These are phyloP conservation scores for Polydrusus pterygomalis DNA, from an alignment of 2,888 invertebrate genomes.

Conservation along the genomic window DNA sequence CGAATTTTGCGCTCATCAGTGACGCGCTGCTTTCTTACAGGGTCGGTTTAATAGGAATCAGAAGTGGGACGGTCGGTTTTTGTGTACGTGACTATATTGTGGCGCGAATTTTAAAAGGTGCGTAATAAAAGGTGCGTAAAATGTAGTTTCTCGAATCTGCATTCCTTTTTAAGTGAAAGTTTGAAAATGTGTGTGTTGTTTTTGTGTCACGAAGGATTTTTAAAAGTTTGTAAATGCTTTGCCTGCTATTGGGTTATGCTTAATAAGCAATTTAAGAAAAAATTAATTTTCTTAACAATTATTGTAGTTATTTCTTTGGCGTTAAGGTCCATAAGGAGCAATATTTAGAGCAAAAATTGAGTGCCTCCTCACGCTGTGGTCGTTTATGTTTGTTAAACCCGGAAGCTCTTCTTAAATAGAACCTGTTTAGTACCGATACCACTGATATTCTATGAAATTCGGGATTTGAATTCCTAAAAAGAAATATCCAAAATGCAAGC, in stretches of 20 bases:
- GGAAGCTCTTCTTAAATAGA: too few relatives aligned
- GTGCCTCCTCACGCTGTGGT: too few relatives aligned
- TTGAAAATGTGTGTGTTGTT: conserved; percentile 1
- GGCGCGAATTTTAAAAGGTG: conserved; percentile 38
- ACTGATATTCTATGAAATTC: too few relatives aligned
- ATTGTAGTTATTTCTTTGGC: too few relatives aligned
- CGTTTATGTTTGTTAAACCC: too few relatives aligned
- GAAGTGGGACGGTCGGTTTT: conserved; percentile 27
- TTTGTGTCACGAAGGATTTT: not conserved
- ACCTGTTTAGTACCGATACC: too few relatives aligned
- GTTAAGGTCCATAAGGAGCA: too few relatives aligned
- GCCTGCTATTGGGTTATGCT: too few relatives aligned
- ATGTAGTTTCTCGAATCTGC: not conserved
- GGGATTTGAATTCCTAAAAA: too few relatives aligned
- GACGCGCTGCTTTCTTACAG: conserved; percentile 43
- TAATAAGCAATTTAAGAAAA: not conserved
- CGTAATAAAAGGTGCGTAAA: not conserved
- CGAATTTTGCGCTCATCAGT: conserved; percentile 45
- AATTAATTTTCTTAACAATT: too few relatives aligned
- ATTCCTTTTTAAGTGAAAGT: conserved; percentile 3
- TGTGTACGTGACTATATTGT: conserved; percentile 30
- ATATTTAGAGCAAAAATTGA: too few relatives aligned
- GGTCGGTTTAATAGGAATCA: conserved; percentile 37
- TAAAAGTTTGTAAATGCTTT: conserved; percentile 3
- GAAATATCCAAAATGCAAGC: too few relatives aligned